phyloP scores from a whole-genome alignment of 2,888 invertebrate species.

The Ormyrus nitidulus region DNA sequence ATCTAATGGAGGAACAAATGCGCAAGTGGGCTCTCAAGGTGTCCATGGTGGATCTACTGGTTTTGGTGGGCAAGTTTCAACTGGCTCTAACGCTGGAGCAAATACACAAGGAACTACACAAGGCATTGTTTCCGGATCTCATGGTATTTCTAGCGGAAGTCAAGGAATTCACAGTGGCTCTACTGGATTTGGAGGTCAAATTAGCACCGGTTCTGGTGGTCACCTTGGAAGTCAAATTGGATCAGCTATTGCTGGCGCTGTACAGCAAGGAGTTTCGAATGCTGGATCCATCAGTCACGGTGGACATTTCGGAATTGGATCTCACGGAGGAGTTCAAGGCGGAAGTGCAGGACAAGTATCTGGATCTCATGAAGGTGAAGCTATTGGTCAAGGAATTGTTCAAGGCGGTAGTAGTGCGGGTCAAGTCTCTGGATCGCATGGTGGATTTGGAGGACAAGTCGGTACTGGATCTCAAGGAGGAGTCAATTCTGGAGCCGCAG shows the following conservation, averaged over 20 bases:
- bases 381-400: not conserved
- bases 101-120: not conserved
- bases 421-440: too few relatives aligned
- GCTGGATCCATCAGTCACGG: not conserved
- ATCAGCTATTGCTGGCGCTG: not conserved
- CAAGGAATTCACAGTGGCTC: not conserved
- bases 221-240: not conserved
- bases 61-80: not conserved
- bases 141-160: not conserved
- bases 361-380: not conserved
- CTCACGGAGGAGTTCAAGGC: not conserved
- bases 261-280: not conserved
- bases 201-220: too few relatives aligned
- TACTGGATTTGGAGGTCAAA: not conserved
- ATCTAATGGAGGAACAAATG: not conserved
- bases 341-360: not conserved
- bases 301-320: not conserved
- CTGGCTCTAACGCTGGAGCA: not conserved
- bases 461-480: not conserved
- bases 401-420: too few relatives aligned
- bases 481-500: not conserved
- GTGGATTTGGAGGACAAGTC: too few relatives aligned
- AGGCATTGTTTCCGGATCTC: not conserved
- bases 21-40: not conserved
- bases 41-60: slow-evolving; percentile 26